These are phyloP conservation scores for Triplophysa dalaica DNA, from an alignment of 2,113 vertebrate species.

Conservation along the genomic window DNA sequence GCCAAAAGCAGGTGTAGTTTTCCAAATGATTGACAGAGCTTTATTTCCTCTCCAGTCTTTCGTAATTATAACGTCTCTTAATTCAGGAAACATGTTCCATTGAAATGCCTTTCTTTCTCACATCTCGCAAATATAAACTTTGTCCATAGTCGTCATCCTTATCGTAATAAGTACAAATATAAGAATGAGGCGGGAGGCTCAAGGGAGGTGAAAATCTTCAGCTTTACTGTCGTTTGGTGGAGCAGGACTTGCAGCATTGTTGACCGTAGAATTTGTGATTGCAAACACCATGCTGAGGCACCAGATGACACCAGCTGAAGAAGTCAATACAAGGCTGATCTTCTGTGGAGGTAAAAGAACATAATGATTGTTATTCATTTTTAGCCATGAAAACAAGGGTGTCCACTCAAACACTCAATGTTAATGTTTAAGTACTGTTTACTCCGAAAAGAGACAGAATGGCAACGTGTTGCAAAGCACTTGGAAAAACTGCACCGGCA, in stretches of 20 bases:
- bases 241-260: slow-evolving; percentile 93
- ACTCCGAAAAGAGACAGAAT: not conserved
- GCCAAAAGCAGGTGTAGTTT: not conserved
- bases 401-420: not conserved
- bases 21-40: not conserved
- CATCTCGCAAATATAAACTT: slow-evolving; percentile 30
- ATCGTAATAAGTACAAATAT: not conserved
- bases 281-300: slow-evolving; percentile 92
- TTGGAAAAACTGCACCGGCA: not conserved
- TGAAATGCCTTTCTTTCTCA: slow-evolving; percentile 23
- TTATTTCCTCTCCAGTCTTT: slow-evolving; percentile 33
- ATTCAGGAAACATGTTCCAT: not conserved
- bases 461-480: slow-evolving; percentile 2
- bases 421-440: slow-evolving; percentile 17
- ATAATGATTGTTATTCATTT: slow-evolving; percentile 16
- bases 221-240: slow-evolving; percentile 76
- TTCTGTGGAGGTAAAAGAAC: slow-evolving; percentile 65
- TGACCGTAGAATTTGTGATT: slow-evolving; percentile 96
- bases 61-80: slow-evolving; percentile 48
- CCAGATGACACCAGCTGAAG: slow-evolving; percentile 93
- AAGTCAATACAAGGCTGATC: slow-evolving; percentile 85
- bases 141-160: slow-evolving; percentile 24
- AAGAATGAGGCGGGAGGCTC: slow-evolving; percentile 28
- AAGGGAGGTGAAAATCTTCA: slow-evolving; percentile 31
- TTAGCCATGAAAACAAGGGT: not conserved